Conservation (phyloP, 2,888 invertebrate species). For the Synanthedon andrenaeformis region DNA sequence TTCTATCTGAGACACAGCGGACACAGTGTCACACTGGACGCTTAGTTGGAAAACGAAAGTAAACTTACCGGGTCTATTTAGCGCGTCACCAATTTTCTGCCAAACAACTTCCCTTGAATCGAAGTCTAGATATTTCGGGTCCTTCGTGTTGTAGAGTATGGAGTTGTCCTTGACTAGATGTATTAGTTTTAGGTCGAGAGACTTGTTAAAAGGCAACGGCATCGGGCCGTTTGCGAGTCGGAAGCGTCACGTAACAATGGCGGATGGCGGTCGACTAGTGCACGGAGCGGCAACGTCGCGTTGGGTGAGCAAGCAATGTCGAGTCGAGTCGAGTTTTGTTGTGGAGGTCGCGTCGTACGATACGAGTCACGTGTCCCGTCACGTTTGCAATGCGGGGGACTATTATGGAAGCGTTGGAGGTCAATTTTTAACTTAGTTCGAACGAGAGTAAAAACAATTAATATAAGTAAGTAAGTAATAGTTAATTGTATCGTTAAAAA, state of each 20-base stretch:
- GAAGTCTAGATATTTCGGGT: conserved; percentile 40
- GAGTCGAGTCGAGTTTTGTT: too few relatives aligned
- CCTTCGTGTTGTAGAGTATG: conserved; percentile 39
- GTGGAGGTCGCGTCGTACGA: too few relatives aligned
- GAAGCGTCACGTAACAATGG: not conserved
- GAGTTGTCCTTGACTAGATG: conserved; percentile 41
- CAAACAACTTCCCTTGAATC: conserved; percentile 48
- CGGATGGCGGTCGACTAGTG: not conserved
- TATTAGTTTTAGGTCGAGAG: conserved; percentile 38
- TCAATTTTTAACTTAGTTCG: too few relatives aligned
- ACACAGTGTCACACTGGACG: too few relatives aligned
- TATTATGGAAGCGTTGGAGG: too few relatives aligned
- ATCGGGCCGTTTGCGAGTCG: conserved; percentile 15
- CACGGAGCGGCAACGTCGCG: conserved; percentile 31
- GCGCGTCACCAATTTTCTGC: conserved; percentile 50
- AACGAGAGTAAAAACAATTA: too few relatives aligned
- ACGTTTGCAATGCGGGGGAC: too few relatives aligned
- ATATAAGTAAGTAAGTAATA: too few relatives aligned
- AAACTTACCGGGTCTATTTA: conserved; percentile 45
- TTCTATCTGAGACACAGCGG: too few relatives aligned
- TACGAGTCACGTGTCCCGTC: too few relatives aligned
- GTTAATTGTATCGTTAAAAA: too few relatives aligned
- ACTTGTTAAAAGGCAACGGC: conserved; percentile 46
- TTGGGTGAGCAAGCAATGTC: not conserved
- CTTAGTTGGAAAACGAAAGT: not conserved